Percentiles rank a stretch among this genome's conserved stretches.
Conservation (phyloP, 2,113 vertebrate genomes). For the Cyrtonyx montezumae region DNA sequence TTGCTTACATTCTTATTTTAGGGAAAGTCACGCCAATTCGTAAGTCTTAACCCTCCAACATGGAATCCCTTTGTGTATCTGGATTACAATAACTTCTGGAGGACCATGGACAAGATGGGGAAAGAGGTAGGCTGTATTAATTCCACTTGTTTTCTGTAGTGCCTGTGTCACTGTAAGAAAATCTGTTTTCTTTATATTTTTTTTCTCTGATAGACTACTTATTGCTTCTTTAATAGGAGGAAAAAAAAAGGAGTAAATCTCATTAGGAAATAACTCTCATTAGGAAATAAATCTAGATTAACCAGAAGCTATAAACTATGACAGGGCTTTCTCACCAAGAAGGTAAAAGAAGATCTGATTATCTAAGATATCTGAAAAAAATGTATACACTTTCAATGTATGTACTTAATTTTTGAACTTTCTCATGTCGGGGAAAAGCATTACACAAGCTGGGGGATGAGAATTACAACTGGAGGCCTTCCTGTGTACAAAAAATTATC, state of each 20-base stretch:
- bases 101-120: conserved; percentile 82
- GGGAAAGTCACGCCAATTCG: conserved; percentile 74
- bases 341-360: not conserved
- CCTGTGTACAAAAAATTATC: not conserved
- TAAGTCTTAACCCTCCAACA: conserved; percentile 69
- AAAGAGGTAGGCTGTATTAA: conserved; percentile 76
- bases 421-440: not conserved
- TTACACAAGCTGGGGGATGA: not conserved
- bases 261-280: not conserved
- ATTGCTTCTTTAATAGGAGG: not conserved
- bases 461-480: not conserved
- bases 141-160: not conserved
- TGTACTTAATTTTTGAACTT: not conserved
- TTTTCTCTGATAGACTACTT: not conserved
- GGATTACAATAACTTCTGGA: conserved; percentile 85
- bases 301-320: not conserved
- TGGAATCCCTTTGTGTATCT: conserved; percentile 82
- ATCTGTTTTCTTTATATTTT: not conserved
- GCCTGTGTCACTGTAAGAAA: not conserved
- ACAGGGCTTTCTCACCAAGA: not conserved
- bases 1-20: conserved; percentile 61
- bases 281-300: not conserved
- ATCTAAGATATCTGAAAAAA: not conserved
- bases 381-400: not conserved
- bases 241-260: not conserved